A percentile compares a stretch with the other conserved stretches of the same genome.
phyloP scores from a whole-genome alignment of 2,113 vertebrate species.

The Tragulus kanchil region DNA sequence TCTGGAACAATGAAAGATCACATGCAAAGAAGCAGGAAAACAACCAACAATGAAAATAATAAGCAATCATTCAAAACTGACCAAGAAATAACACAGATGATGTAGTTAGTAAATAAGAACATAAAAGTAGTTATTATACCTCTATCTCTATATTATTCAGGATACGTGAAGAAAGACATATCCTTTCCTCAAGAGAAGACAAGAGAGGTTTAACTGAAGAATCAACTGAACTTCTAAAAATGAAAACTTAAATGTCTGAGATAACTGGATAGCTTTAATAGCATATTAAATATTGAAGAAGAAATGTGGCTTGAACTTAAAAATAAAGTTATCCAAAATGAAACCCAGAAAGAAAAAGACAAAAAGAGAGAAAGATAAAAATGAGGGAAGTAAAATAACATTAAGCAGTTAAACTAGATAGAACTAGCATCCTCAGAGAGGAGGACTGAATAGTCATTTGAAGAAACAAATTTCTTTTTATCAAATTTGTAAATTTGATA shows the following conservation, averaged over 20 bases:
- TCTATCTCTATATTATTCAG: background rate
- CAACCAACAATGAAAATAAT: background rate
- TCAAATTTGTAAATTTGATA: background rate
- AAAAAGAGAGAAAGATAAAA: background rate
- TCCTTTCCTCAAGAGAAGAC: background rate
- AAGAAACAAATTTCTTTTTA: background rate
- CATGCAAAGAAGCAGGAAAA: background rate
- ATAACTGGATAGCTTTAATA: background rate
- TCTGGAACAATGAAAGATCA: background rate
- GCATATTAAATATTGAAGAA: background rate
- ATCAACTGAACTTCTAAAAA: background rate
- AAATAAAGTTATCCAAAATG: background rate
- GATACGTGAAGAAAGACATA: background rate
- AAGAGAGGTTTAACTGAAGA: background rate
- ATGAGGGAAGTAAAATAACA: background rate
- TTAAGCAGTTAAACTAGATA: background rate
- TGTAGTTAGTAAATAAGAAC: background rate
- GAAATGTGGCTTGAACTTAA: background rate
- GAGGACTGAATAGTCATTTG: background rate
- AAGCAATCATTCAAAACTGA: background rate
- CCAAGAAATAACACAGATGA: background rate
- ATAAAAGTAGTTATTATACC: background rate
- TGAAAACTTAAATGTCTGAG: background rate
- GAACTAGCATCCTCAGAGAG: too few relatives aligned
- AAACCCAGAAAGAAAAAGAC: background rate